phyloP scores from a whole-genome alignment of 2,113 vertebrate genomes.

The Anarrhichthys ocellatus region DNA sequence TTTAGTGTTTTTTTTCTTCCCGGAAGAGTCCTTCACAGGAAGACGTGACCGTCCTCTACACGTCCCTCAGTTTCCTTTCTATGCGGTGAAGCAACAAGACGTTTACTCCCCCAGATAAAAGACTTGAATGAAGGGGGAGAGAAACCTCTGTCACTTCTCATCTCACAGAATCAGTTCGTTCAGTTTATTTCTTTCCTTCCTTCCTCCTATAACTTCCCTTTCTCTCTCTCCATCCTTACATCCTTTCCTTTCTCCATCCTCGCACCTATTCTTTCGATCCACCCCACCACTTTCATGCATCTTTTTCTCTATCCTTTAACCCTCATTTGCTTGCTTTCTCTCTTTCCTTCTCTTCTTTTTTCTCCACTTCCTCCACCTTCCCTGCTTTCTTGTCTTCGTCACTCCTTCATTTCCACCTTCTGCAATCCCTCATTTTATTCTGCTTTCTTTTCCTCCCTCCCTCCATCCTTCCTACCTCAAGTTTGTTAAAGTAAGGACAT shows the following conservation, averaged over 20 bases:
- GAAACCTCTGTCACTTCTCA: not conserved
- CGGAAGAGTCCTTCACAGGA: not conserved
- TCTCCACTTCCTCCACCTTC: not conserved
- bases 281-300: too few relatives aligned
- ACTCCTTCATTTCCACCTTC: not conserved
- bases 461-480: not conserved
- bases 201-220: not conserved
- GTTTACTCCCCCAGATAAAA: not conserved
- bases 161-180: not conserved
- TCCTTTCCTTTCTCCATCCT: not conserved
- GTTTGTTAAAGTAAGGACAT: not conserved
- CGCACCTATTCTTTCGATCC: not conserved
- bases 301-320: not conserved
- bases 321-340: not conserved
- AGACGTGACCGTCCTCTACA: slow-evolving; percentile 22
- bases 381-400: not conserved
- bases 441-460: not conserved
- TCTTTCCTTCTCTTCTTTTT: not conserved
- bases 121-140: not conserved
- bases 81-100: not conserved
- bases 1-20: slow-evolving; percentile 11
- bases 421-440: not conserved
- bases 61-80: slow-evolving; percentile 12
- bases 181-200: not conserved
- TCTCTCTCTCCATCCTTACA: not conserved